These are phyloP conservation scores for Cairina moschata DNA, from an alignment of 2,113 vertebrate genomes.

Conservation along the genomic window DNA sequence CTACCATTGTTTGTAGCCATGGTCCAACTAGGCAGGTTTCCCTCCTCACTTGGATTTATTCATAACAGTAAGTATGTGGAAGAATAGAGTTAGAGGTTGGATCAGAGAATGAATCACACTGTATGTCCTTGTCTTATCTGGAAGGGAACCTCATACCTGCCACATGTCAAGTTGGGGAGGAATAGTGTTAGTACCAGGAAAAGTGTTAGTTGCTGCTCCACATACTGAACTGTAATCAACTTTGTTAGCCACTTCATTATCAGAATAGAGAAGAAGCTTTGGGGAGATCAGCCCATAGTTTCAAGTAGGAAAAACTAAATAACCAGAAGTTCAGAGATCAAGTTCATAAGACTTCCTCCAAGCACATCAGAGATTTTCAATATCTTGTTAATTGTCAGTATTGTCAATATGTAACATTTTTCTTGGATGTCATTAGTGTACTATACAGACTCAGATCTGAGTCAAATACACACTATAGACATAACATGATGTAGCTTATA, in stretches of 20 bases:
- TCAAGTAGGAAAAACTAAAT: neutral
- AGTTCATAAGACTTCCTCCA: neutral
- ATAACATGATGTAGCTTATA: neutral
- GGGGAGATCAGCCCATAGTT: neutral
- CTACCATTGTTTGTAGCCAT: neutral
- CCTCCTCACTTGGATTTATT: neutral
- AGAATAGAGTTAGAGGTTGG: neutral
- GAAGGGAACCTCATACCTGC: neutral
- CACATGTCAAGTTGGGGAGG: fast-evolving
- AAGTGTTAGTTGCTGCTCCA: neutral
- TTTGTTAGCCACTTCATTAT: neutral
- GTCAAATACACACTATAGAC: neutral
- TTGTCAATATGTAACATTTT: neutral
- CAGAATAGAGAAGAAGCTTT: neutral
- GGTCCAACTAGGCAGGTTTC: fast-evolving
- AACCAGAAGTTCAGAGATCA: neutral
- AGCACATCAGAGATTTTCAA: neutral
- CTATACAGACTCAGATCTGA: neutral
- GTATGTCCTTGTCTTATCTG: neutral
- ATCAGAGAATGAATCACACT: neutral
- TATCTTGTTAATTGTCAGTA: neutral
- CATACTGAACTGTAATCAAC: fast-evolving
- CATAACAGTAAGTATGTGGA: neutral
- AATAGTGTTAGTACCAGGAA: neutral
- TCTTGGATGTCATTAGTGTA: neutral